These are phyloP conservation scores for Tipula confusa DNA, from an alignment of 2,888 invertebrate species.

Conservation along the genomic window DNA sequence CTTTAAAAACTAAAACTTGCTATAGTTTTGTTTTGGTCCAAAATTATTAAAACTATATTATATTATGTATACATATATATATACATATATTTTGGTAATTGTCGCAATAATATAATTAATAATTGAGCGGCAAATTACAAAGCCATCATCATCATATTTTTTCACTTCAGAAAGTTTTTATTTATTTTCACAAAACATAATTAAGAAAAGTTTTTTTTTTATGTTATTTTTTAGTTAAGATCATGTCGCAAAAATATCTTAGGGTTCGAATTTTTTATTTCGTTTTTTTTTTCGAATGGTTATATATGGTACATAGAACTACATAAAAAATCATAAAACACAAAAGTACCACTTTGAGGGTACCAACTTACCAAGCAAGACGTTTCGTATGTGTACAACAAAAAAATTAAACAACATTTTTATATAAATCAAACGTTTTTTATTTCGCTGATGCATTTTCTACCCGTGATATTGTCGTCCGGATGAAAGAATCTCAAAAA, in stretches of 20 bases:
- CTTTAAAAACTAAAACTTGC: not conserved
- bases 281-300: no score
- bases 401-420: not conserved
- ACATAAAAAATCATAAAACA: not conserved
- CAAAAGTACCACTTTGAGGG: constrained; percentile 25
- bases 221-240: not conserved
- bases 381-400: not conserved
- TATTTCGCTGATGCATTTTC: not conserved
- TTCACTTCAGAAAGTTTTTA: not conserved
- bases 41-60: not conserved
- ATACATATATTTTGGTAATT: not conserved
- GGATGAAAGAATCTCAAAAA: not conserved
- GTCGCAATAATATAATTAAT: constrained; percentile 12
- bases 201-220: not conserved
- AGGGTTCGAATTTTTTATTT: not conserved
- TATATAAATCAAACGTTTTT: constrained; percentile 4
- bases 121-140: constrained; percentile 16
- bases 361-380: no score
- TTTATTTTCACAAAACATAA: not conserved
- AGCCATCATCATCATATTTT: not conserved
- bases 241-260: constrained; percentile 1
- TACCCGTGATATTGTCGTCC: constrained; percentile 12
- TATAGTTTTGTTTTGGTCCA: not conserved
- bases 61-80: no score
- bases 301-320: not conserved